Evolutionary conservation across 2,797 vertebrate genomes (phyloP).

Genomic region (Galaxias olidus): DNA sequence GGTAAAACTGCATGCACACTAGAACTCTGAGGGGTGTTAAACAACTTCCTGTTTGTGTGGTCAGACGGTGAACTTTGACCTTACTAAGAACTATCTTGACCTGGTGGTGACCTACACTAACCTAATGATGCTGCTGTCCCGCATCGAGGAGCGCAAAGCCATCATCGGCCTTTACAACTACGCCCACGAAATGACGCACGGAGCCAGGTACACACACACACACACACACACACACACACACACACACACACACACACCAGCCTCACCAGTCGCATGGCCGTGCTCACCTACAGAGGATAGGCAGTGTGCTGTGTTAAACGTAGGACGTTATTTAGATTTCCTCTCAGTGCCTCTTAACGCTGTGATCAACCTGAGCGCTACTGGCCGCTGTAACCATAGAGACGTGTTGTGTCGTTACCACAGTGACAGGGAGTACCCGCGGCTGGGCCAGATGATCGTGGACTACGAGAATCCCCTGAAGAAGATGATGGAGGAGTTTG

Average conservation of each 20-base stretch:
- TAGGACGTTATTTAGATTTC: background rate
- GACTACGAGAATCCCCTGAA: conserved; percentile 98
- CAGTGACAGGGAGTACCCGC: conserved; percentile 96
- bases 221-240: background rate
- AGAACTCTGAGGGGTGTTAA: background rate
- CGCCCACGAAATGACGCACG: conserved; percentile 98
- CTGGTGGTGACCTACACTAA: conserved; percentile 97
- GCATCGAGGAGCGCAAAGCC: conserved; percentile 97
- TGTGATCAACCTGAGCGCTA: too few species aligned
- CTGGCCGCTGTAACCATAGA: background rate
- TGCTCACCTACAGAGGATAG: background rate
- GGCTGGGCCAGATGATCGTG: conserved; percentile 98
- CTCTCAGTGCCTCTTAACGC: too few species aligned
- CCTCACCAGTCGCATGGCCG: too few species aligned
- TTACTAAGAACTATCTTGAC: conserved; percentile 97
- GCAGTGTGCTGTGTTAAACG: background rate
- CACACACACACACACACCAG: too few species aligned
- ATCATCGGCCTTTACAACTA: conserved; percentile 98
- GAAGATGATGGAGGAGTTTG: conserved; percentile 99
- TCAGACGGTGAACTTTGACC: conserved; percentile 98
- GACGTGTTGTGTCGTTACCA: background rate
- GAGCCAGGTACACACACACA: conserved; percentile 83
- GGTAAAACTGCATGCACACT: too few species aligned
- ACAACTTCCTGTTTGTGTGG: conserved; percentile 25
- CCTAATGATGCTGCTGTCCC: conserved; percentile 95